Evolutionary conservation across 2,113 vertebrate species (phyloP), one percentile per base, ranked within the genome.

Genomic region (Hippolais icterina): DNA sequence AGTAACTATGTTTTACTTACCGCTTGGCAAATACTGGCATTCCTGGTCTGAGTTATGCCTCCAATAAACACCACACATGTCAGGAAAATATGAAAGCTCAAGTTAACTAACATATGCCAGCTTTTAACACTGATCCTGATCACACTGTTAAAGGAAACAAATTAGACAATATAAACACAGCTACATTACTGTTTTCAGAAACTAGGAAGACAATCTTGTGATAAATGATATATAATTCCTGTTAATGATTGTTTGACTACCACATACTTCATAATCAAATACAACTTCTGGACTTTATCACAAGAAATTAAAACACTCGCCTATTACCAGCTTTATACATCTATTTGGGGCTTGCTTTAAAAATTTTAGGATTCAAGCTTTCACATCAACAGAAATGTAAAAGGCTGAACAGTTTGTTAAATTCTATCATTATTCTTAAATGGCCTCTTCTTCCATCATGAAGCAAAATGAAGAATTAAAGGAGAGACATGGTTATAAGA

Each of bases 61-160:
- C 99, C 99, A 47, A 99, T 97, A 83, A 99, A 99, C 86, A 99
- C 98, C 64, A 97, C 98, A 37, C 99, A 99, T 15, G 99, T 99
- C 97, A 99, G 98, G 89, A 99, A 98, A 87, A 99, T 97, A 97
- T 99, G 99, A 93, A 99, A 98, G 93, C 98, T 99, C 89, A 99
- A 97, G 97, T 99, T 99, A 92, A 99, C 98, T 75, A 99, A 95
- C 99, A 99, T 99, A 97, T 99, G 99, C 99, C 99, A 99, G 89
- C 98, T 99, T 97, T 99, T 99, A 60, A 98, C 98, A 94, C 99
- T 99, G 90, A 99, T 98, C 27, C 98, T 98, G 89, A 99, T 98
- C 44, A 95, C 84, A 77, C 92, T 98, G 78, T 96, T 81, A 76
- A 92, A 85, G 82, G 72, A 90, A 96, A 81, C 25, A 91, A 52